Conservation (phyloP, 2,797 vertebrate genomes). For the Oophaga sylvatica region DNA sequence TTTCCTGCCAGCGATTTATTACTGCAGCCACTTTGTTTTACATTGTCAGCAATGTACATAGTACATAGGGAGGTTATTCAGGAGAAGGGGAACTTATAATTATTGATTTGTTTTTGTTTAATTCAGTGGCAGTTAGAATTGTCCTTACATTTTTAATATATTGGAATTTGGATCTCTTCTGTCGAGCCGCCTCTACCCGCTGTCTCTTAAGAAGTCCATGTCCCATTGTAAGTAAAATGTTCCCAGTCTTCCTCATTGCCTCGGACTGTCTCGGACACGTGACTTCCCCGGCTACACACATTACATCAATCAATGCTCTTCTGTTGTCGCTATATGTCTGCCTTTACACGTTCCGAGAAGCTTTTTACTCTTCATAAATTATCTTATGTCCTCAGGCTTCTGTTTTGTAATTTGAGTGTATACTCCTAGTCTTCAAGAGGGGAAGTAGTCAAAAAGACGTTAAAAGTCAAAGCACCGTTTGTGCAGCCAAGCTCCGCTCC, state of each 20-base stretch:
- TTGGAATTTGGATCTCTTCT: not conserved
- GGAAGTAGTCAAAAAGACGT: not conserved
- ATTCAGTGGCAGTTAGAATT: not conserved
- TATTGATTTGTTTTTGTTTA: slow-evolving; percentile 16
- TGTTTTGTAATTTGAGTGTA: not conserved
- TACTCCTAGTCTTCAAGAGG: not conserved
- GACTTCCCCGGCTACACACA: slow-evolving; percentile 20
- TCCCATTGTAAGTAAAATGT: not conserved
- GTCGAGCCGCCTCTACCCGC: not conserved
- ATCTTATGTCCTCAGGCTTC: not conserved
- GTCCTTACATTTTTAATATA: not conserved
- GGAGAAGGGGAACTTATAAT: slow-evolving; percentile 15
- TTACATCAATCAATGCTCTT: not conserved
- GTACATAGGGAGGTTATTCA: not conserved
- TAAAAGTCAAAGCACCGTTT: not conserved
- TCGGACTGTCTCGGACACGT: not conserved
- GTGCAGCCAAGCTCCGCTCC: not conserved
- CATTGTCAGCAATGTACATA: not conserved
- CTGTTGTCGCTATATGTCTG: not conserved
- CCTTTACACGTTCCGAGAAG: slow-evolving; percentile 19
- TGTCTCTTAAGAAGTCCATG: not conserved
- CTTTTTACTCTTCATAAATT: slow-evolving; percentile 5
- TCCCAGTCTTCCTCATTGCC: not conserved
- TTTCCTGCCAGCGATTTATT: not conserved
- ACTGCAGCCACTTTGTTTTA: slow-evolving; percentile 6